A percentile compares a stretch with the other conserved stretches of the same genome.
Conservation (phyloP, 2,888 invertebrate species). For the Coelogynopora nodosa region DNA sequence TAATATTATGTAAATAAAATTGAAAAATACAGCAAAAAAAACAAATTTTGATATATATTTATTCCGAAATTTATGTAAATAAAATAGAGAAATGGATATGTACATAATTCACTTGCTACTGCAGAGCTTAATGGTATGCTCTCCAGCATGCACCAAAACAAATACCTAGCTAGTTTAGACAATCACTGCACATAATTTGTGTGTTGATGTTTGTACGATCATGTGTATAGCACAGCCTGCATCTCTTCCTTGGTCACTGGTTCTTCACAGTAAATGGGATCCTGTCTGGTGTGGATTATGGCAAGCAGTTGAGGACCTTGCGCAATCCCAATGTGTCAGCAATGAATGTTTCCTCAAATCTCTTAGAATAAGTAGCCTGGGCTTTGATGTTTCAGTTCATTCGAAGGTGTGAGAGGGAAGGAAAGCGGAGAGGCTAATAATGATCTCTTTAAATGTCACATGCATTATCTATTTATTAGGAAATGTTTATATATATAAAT, state of each 20-base stretch:
- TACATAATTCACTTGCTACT: no score
- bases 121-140: not conserved
- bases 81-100: no score
- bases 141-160: constrained; percentile 25
- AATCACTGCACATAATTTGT: not conserved
- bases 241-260: constrained; percentile 8
- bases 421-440: no score
- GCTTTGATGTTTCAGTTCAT: not conserved
- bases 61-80: no score
- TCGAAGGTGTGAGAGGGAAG: not conserved
- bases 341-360: not conserved
- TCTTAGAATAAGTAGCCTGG: not conserved
- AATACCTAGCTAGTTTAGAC: not conserved
- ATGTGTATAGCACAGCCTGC: not conserved
- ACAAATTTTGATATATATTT: no score
- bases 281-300: not conserved
- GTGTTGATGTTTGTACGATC: not conserved
- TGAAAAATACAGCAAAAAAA: no score
- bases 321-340: not conserved
- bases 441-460: no score
- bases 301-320: not conserved
- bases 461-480: no score
- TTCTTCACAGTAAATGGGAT: not conserved
- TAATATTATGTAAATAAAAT: no score
- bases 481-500: no score